phyloP scores from a whole-genome alignment of 1,140 invertebrate genomes.

The Elysia chlorotica region DNA sequence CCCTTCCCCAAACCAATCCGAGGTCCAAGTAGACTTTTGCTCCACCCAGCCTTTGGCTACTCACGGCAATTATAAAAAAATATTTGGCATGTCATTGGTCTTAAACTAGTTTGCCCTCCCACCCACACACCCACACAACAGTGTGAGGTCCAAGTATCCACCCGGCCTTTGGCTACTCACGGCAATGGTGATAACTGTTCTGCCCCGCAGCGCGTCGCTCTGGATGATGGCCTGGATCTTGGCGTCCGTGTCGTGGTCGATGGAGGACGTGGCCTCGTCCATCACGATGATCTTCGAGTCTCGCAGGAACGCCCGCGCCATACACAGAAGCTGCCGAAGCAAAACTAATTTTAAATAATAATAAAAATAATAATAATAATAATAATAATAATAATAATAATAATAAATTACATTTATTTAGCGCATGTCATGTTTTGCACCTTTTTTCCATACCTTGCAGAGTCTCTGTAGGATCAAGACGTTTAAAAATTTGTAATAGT shows the following conservation, averaged over 20 bases:
- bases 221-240: slow-evolving; percentile 62
- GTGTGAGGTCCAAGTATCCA: not conserved
- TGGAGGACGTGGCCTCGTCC: slow-evolving; percentile 65
- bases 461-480: too few species aligned
- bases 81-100: not conserved
- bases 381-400: not conserved
- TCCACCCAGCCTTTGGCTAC: slow-evolving; percentile 13
- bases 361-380: not conserved
- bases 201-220: slow-evolving; percentile 54
- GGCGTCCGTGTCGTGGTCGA: slow-evolving; percentile 62
- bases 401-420: too few species aligned
- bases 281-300: slow-evolving; percentile 80
- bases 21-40: not conserved
- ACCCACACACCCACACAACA: not conserved
- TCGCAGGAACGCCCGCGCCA: slow-evolving; percentile 66
- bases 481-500: too few species aligned
- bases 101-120: not conserved
- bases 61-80: slow-evolving; percentile 54
- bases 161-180: slow-evolving; percentile 37
- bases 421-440: too few species aligned
- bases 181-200: slow-evolving; percentile 65
- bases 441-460: too few species aligned
- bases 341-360: not conserved
- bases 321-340: slow-evolving; percentile 64
- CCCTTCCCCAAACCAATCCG: not conserved